Percentiles rank a stretch among this genome's conserved stretches.
phyloP scores from a whole-genome alignment of 1,140 invertebrate genomes.

The Harpegnathos saltator region DNA sequence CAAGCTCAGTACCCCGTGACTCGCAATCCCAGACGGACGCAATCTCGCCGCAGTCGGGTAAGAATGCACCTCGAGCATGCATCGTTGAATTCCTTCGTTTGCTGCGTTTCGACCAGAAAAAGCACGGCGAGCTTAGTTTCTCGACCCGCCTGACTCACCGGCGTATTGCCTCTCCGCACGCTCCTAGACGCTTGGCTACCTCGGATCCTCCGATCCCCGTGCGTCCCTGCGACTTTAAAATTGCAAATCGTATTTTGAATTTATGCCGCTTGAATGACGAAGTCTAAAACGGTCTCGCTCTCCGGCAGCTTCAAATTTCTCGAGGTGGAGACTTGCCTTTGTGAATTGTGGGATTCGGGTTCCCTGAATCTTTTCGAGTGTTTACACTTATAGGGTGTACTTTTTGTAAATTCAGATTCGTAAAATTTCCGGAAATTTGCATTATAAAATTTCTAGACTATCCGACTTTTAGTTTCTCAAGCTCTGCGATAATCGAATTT shows the following conservation, averaged over 20 bases:
- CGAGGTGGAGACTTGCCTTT: too few species aligned
- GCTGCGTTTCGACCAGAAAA: not conserved
- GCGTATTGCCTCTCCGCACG: not conserved
- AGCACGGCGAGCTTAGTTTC: not conserved
- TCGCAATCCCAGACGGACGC: conserved; percentile 81
- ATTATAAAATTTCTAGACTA: not conserved
- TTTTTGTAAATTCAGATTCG: too few species aligned
- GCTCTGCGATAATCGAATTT: not conserved
- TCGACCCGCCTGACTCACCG: not conserved
- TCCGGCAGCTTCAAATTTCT: too few species aligned
- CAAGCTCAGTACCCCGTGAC: conserved; percentile 82
- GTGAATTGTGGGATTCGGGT: too few species aligned
- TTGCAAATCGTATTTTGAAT: not conserved
- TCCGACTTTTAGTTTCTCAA: not conserved
- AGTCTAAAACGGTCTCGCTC: too few species aligned
- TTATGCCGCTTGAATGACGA: not conserved
- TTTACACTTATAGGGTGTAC: too few species aligned
- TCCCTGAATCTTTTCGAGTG: too few species aligned
- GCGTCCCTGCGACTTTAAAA: not conserved
- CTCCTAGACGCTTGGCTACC: not conserved
- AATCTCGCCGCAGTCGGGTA: conserved; percentile 58
- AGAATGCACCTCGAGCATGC: conserved; percentile 30
- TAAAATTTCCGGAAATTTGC: not conserved
- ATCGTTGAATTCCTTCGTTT: conserved; percentile 16
- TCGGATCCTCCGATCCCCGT: conserved; percentile 11